Evolutionary conservation across 2,888 invertebrate species (phyloP).

Genomic region (Julus scanicus): DNA sequence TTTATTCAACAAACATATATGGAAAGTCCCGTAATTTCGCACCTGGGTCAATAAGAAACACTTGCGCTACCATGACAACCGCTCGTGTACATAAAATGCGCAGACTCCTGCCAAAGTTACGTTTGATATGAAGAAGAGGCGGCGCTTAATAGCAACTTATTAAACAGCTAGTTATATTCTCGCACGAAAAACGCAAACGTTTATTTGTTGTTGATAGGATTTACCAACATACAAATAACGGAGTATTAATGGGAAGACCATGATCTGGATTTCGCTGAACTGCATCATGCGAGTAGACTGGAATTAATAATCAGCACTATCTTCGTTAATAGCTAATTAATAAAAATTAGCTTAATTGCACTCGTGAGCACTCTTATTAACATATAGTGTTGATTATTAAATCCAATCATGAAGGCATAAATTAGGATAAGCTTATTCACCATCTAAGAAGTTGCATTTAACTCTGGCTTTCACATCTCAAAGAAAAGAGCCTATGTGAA

Average conservation of each 20-base stretch:
- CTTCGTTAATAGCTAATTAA: no score
- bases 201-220: background rate
- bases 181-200: background rate
- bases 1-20: conserved; percentile 10
- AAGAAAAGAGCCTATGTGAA: no score
- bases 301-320: no score
- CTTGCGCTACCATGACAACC: conserved; percentile 24
- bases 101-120: background rate
- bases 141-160: background rate
- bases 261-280: background rate
- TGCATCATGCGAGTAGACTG: no score
- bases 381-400: no score
- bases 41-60: conserved; percentile 39
- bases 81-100: background rate
- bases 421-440: no score
- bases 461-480: no score
- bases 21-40: background rate
- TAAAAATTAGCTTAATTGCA: no score
- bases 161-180: background rate
- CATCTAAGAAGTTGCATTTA: no score
- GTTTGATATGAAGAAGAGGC: background rate
- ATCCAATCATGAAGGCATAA: no score
- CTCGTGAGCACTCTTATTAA: no score
- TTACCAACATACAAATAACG: background rate
- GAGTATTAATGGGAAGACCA: background rate